Conservation (phyloP, 2,888 invertebrate genomes). For the Blastobasis lacticolella region DNA sequence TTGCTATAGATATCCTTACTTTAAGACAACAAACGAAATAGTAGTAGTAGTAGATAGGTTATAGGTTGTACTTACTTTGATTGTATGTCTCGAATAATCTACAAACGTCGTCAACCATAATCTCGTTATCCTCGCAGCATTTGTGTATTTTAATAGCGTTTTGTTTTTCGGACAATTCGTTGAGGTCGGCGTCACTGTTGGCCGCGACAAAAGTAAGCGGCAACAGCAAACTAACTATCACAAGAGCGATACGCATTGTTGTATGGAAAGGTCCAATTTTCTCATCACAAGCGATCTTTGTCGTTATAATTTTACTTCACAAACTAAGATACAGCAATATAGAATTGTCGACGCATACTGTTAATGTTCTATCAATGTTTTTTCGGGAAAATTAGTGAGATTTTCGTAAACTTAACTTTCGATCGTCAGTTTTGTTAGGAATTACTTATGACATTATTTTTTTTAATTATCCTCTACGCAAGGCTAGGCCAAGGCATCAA, state of each 20-base stretch:
- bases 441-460: too few relatives aligned
- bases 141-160: slow-evolving; percentile 79
- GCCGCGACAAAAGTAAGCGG: slow-evolving; percentile 28
- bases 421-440: too few relatives aligned
- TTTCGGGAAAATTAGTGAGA: too few relatives aligned
- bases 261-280: slow-evolving; percentile 11
- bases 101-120: slow-evolving; percentile 80
- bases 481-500: too few relatives aligned
- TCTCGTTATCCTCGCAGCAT: slow-evolving; percentile 83
- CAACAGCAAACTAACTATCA: slow-evolving; percentile 42
- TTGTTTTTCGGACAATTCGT: slow-evolving; percentile 61
- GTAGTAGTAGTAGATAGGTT: background rate
- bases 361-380: too few relatives aligned
- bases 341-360: too few relatives aligned
- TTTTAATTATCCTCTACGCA: too few relatives aligned
- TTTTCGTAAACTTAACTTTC: too few relatives aligned
- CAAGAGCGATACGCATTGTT: slow-evolving; percentile 29
- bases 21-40: background rate
- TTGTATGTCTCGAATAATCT: slow-evolving; percentile 76
- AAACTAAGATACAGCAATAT: too few relatives aligned
- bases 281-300: slow-evolving; percentile 19
- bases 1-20: too few relatives aligned
- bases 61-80: slow-evolving; percentile 56
- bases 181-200: slow-evolving; percentile 49
- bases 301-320: background rate